A percentile compares a stretch with the other conserved stretches of the same genome.
Conservation (phyloP, 2,113 vertebrate genomes). For the Neogobius melanostomus region DNA sequence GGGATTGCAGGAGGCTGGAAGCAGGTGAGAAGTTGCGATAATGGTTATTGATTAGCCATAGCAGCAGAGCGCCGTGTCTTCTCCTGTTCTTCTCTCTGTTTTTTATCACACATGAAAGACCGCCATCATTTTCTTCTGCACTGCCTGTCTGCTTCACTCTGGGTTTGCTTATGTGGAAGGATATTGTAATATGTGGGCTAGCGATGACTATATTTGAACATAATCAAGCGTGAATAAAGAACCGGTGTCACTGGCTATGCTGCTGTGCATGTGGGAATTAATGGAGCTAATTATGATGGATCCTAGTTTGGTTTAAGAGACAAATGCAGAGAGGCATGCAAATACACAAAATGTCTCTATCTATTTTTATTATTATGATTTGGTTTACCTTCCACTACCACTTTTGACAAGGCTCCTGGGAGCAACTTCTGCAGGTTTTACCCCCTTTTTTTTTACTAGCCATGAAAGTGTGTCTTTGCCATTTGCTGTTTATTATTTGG, state of each 20-base stretch:
- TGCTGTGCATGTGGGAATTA: constrained; percentile 49
- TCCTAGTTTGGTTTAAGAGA: constrained; percentile 40
- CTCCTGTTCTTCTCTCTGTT: constrained; percentile 37
- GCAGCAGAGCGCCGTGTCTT: constrained; percentile 38
- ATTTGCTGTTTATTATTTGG: constrained; percentile 55
- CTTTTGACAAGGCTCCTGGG: constrained; percentile 53
- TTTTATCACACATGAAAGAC: constrained; percentile 55
- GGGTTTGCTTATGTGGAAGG: constrained; percentile 48
- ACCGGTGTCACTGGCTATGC: constrained; percentile 50
- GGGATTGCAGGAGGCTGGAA: constrained; percentile 5
- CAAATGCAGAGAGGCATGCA: constrained; percentile 16
- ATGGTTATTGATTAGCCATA: constrained; percentile 62
- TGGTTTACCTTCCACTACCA: not conserved
- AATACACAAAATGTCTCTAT: constrained; percentile 36
- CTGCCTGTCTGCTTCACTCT: not conserved
- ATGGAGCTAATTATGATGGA: constrained; percentile 61
- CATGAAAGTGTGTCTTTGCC: constrained; percentile 30
- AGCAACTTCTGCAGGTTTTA: constrained; percentile 30
- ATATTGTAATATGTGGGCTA: constrained; percentile 48
- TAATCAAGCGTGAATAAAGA: constrained; percentile 58
- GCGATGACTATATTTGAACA: constrained; percentile 55
- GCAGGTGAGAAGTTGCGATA: constrained; percentile 63
- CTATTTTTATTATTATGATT: not conserved
- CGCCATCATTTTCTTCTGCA: constrained; percentile 17
- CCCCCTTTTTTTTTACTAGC: constrained; percentile 18